Conservation (phyloP, 2,888 invertebrate species). For the Leucophenga maculata region DNA sequence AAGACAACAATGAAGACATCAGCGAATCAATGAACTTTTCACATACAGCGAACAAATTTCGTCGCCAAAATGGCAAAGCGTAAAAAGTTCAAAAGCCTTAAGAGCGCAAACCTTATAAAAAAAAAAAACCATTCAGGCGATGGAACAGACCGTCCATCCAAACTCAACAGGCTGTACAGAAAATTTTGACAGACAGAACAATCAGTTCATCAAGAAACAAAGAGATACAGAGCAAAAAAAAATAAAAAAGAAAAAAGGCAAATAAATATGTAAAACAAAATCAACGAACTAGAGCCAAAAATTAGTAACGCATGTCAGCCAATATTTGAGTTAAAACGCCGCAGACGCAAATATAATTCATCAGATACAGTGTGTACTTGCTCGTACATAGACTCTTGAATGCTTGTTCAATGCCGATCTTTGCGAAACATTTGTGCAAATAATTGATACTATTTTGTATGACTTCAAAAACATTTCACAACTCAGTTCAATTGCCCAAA, state of each 20-base stretch:
- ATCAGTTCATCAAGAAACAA: background rate
- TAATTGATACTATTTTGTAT: background rate
- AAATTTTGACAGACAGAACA: background rate
- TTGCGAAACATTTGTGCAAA: slow-evolving; percentile 8
- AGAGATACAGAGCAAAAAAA: background rate
- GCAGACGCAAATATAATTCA: background rate
- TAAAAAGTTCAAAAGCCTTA: slow-evolving; percentile 60
- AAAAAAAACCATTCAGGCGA: background rate
- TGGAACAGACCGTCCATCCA: background rate
- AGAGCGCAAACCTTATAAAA: slow-evolving; percentile 40
- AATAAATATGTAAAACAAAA: background rate
- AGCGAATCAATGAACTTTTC: background rate
- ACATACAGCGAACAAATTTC: background rate
- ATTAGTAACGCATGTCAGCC: slow-evolving; percentile 53
- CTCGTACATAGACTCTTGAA: background rate
- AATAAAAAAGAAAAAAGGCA: background rate
- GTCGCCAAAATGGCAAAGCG: slow-evolving; percentile 34
- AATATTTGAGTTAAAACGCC: slow-evolving; percentile 8
- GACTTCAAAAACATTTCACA: background rate
- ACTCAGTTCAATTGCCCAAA: slow-evolving; percentile 31
- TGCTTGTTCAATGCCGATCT: no score
- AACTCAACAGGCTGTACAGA: background rate
- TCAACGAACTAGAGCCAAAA: slow-evolving; percentile 32
- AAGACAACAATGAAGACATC: slow-evolving; percentile 10
- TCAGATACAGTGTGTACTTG: no score